These are phyloP conservation scores for Hydropotes inermis DNA, from an alignment of 2,113 vertebrate species.

Conservation along the genomic window DNA sequence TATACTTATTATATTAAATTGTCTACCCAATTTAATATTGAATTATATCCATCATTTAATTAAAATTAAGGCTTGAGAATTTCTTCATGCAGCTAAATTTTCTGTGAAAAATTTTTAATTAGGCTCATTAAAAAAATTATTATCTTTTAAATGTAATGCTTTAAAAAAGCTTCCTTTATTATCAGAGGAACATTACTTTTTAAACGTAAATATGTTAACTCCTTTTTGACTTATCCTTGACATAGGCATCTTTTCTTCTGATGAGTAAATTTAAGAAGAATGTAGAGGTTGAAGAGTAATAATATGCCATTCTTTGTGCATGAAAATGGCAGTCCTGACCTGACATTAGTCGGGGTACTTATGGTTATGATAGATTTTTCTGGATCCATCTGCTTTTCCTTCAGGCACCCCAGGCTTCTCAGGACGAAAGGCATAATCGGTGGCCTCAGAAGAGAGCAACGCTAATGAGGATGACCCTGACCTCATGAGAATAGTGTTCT, in stretches of 20 bases:
- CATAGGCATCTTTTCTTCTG: not conserved
- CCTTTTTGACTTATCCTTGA: not conserved
- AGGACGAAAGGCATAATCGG: not conserved
- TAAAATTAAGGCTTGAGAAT: not conserved
- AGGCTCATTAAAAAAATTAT: not conserved
- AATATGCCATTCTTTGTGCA: conserved; percentile 40
- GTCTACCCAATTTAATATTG: not conserved
- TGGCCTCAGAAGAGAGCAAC: conserved; percentile 24
- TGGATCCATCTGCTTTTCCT: conserved; percentile 19
- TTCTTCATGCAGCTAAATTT: not conserved
- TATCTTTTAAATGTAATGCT: not conserved
- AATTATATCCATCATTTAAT: not conserved
- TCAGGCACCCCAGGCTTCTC: conserved; percentile 5
- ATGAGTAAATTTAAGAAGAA: not conserved
- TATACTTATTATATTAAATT: not conserved
- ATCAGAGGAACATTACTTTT: not conserved
- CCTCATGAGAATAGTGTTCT: conserved; percentile 8
- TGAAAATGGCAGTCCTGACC: conserved; percentile 53
- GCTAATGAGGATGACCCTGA: conserved; percentile 66
- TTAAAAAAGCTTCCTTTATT: not conserved
- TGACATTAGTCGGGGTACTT: conserved; percentile 40
- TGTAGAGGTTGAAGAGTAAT: not conserved
- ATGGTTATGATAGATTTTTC: conserved; percentile 27
- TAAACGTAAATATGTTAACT: not conserved
- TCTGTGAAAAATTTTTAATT: not conserved